Conservation (phyloP, 2,797 vertebrate species). For the Lophotriccus pileatus region DNA sequence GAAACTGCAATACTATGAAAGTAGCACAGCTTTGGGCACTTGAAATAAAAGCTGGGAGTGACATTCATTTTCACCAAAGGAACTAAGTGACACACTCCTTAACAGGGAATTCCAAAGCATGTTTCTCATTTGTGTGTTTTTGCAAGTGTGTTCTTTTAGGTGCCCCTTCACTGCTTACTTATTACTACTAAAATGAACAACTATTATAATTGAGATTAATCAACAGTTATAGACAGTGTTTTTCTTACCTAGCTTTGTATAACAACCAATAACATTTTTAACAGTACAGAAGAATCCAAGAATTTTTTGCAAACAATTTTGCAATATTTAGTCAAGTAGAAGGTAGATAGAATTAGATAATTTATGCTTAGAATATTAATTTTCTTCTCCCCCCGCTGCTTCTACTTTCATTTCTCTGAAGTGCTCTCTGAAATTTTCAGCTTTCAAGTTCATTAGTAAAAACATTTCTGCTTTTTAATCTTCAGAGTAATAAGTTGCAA, state of each 20-base stretch:
- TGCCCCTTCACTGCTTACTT: neutral
- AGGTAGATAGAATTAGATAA: neutral
- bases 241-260: conserved; percentile 8
- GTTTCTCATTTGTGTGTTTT: neutral
- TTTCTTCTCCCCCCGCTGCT: neutral
- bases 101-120: neutral
- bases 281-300: neutral
- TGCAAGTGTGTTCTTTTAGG: neutral
- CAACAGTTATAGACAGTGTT: neutral
- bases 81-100: neutral
- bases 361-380: neutral
- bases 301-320: neutral
- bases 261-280: neutral
- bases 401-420: neutral
- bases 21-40: neutral
- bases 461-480: neutral
- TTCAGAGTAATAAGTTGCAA: neutral
- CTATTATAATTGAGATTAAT: neutral
- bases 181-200: neutral
- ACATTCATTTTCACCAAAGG: conserved; percentile 14
- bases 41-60: conserved; percentile 27
- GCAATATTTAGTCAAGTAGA: neutral
- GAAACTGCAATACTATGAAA: neutral
- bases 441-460: neutral
- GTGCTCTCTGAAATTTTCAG: neutral